These are phyloP conservation scores for Penaeus indicus DNA, from an alignment of 1,140 invertebrate genomes.

Conservation along the genomic window DNA sequence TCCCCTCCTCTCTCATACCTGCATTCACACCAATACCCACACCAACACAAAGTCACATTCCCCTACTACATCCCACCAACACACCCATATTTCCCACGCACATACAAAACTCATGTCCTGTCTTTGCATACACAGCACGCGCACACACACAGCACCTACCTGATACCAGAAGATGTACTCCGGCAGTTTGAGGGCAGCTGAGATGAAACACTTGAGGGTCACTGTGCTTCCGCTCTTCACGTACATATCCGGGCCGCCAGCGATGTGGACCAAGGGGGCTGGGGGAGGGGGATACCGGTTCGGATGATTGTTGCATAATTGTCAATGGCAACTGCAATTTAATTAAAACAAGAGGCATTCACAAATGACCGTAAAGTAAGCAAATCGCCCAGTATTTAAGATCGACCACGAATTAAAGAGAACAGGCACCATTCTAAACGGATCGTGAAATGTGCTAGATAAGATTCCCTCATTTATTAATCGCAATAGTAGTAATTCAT, in stretches of 20 bases:
- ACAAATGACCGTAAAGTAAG: too few species aligned
- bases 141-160: slow-evolving; percentile 45
- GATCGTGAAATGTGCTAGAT: too few species aligned
- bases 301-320: too few species aligned
- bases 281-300: not conserved
- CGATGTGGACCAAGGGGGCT: slow-evolving; percentile 71
- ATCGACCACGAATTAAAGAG: too few species aligned
- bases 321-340: too few species aligned
- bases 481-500: too few species aligned
- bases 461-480: too few species aligned
- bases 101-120: not conserved
- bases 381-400: too few species aligned
- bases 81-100: not conserved
- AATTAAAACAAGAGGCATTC: too few species aligned
- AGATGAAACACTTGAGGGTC: slow-evolving; percentile 80
- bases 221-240: slow-evolving; percentile 81
- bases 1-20: too few species aligned
- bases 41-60: not conserved
- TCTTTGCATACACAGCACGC: not conserved
- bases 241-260: slow-evolving; percentile 80
- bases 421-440: too few species aligned
- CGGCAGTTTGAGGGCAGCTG: slow-evolving; percentile 80
- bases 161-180: slow-evolving; percentile 85
- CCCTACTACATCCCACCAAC: not conserved
- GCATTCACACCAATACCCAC: not conserved